Evolutionary conservation across 2,797 vertebrate species (phyloP), one percentile per base, ranked within the genome.

Genomic region (Molothrus aeneus): DNA sequence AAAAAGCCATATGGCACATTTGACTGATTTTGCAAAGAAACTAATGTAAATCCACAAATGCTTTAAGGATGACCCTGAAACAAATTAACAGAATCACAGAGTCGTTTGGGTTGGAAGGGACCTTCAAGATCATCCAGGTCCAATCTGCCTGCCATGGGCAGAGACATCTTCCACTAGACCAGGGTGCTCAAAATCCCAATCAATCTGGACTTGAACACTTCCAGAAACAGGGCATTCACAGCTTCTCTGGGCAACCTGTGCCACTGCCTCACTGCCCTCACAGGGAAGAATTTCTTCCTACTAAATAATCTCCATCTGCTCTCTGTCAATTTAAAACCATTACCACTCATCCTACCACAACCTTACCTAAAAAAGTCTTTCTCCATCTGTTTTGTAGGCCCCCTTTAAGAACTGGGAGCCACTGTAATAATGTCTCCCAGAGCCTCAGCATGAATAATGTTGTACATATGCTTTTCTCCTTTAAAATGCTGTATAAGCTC

Each of bases 111-210:
- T 50, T 73, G 32, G 34, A 69, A 43, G 17, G 15, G 28, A 74
- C 26, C 11, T 43, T 53, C 29, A 65, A 48, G 32, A 20, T 32
- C 42, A 71, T 5, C n/a, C 8, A 9, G 16, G 28, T 89, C 36
- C 42, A 88, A 21, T 2, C 11, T 0, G 1, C 4, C 40, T 36
- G 20, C 19, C 29, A 36, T 8, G 3, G 26, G 28, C 26, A 60
- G 45, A 34, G 24, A 43, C 40, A 60, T 16, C 6, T 63, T 57
- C 36, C 17, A 25, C n/a, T 21, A 18, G 70, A n/a, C 3, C 38
- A 72, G 4, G n/a, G 19, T 75, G 42, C 11, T 57, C 43, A 51
- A 75, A 92, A 66, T 51, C 15, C 16, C 28, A 16, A 8, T 17
- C n/a, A 61, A 0, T 5, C 2, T 3, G 47, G 20, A 17, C 28